Conservation (phyloP, 2,797 vertebrate species). For the Paramormyrops hopkinsi region DNA sequence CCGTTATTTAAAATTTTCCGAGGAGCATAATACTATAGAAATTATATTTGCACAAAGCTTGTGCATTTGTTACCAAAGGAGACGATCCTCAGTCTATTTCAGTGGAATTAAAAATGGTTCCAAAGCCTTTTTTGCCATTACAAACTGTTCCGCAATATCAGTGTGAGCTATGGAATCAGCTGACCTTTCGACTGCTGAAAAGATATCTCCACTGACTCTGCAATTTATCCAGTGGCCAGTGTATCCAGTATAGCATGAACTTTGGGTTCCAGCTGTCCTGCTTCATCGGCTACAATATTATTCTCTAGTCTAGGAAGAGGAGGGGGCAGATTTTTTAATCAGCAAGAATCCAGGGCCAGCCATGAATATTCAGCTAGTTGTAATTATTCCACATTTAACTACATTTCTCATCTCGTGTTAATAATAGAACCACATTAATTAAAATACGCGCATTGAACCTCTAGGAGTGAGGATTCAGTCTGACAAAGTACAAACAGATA, state of each 20-base stretch:
- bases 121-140: neutral
- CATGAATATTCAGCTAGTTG: constrained; percentile 1
- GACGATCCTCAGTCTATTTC: neutral
- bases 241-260: neutral
- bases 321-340: neutral
- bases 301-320: neutral
- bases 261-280: neutral
- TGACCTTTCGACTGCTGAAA: neutral
- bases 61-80: neutral
- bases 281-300: neutral
- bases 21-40: neutral
- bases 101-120: neutral
- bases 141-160: neutral
- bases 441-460: neutral
- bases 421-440: neutral
- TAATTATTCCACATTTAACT: constrained; percentile 5
- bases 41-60: neutral
- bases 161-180: neutral
- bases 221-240: neutral
- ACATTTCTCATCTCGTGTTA: neutral
- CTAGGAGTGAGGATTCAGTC: neutral
- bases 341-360: neutral
- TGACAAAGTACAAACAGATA: neutral
- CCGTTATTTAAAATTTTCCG: neutral
- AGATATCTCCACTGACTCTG: neutral